These are phyloP conservation scores for Aselliscus stoliczkanus DNA, from an alignment of 2,797 vertebrate species.

Conservation along the genomic window DNA sequence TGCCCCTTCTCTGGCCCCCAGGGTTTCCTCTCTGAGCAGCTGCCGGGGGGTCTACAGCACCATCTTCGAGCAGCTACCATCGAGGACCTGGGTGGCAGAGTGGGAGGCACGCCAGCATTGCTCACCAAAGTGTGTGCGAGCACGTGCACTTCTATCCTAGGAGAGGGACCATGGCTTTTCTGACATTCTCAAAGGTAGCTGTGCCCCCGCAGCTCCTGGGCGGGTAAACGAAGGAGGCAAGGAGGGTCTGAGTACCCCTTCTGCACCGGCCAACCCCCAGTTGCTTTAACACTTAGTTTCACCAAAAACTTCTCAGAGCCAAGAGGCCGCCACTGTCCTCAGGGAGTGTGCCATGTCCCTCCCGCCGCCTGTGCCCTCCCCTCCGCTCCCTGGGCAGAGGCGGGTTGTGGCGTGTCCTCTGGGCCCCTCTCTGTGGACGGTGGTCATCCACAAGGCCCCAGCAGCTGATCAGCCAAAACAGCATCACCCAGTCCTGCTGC, in stretches of 20 bases:
- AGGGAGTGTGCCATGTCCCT: slow-evolving; percentile 26
- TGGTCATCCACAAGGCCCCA: too few species aligned
- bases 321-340: not conserved
- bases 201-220: accelerated
- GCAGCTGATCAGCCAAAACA: not conserved
- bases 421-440: not conserved
- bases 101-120: not conserved
- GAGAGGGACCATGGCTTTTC: not conserved
- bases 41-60: not conserved
- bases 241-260: accelerated
- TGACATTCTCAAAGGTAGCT: not conserved
- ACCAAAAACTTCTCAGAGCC: slow-evolving; percentile 58
- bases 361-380: accelerated
- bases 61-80: not conserved
- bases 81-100: accelerated
- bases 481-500: not conserved
- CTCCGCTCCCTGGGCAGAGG: accelerated
- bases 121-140: accelerated
- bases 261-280: not conserved
- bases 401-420: accelerated
- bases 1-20: not conserved
- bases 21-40: not conserved
- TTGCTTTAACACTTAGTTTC: not conserved
- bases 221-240: accelerated
- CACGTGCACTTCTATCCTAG: not conserved